These are phyloP conservation scores for Hypena proboscidalis DNA, from an alignment of 2,888 invertebrate genomes.

Conservation along the genomic window DNA sequence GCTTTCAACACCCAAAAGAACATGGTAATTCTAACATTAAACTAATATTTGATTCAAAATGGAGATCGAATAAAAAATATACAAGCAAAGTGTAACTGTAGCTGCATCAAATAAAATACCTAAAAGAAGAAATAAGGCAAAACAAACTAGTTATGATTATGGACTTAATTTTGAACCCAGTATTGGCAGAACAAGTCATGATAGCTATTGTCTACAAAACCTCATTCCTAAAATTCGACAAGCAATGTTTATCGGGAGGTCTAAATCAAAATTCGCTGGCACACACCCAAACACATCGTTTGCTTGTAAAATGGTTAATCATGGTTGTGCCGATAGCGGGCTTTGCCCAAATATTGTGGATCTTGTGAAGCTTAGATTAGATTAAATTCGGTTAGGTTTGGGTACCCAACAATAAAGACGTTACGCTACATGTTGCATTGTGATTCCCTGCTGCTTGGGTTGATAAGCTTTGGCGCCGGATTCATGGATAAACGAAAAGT, in stretches of 20 bases:
- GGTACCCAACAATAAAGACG: background rate
- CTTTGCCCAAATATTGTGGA: conserved; percentile 18
- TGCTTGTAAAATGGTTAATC: conserved; percentile 54
- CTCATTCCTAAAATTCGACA: conserved; percentile 1
- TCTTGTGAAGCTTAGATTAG: conserved; percentile 11
- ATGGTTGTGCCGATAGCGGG: conserved; percentile 40
- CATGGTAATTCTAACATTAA: too few species aligned
- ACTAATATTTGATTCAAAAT: too few species aligned
- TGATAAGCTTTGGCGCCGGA: too few species aligned
- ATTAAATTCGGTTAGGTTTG: conserved; percentile 10
- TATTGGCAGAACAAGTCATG: too few species aligned
- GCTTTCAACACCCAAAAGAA: background rate
- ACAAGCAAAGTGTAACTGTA: too few species aligned
- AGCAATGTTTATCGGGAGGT: conserved; percentile 41
- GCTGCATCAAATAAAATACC: background rate
- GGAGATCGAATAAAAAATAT: too few species aligned
- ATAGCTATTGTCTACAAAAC: background rate
- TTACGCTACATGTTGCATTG: background rate
- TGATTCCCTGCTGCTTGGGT: too few species aligned
- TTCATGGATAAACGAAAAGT: too few species aligned
- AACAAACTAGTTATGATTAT: too few species aligned
- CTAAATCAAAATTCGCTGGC: conserved; percentile 59
- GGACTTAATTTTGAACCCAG: too few species aligned
- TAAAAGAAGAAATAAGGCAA: too few species aligned
- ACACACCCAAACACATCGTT: conserved; percentile 44